Evolutionary conservation across 2,113 vertebrate species (phyloP), one percentile per base, ranked within the genome.

Genomic region (Otus sunia): DNA sequence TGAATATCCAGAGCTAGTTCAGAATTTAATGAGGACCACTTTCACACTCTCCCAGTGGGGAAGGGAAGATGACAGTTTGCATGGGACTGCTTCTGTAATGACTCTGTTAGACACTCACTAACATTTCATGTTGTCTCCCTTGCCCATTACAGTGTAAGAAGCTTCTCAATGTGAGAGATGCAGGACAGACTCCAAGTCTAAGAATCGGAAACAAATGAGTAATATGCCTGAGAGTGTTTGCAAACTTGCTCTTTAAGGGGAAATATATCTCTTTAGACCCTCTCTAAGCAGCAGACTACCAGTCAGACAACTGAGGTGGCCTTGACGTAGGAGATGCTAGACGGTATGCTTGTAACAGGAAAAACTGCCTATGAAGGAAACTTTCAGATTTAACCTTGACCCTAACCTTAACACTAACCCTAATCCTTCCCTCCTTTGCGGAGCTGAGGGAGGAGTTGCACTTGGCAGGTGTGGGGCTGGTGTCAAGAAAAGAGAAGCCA

Each of bases 11-110:
- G 62, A 47, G 39, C 20, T 79, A 36, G 82, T 87, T 81, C 50
- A 94, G 68, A 71, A 71, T 87, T 85, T 93, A 93, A 94, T 79
- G 88, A 93, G 62, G 36, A 13, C 58, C 17, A 2, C 47, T 85
- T 90, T 82, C 69, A 82, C 26, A 39, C n/a, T 23, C 10, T 85
- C 47, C 20, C 60, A 14, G 4, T 12, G 30, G 17, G 32, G 50
- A 56, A 18, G 20, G 25, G 17, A 81, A 58, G 30, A 68, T 37
- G 67, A 32, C 27, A 58, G 10, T 32, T 56, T 85, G 32, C 29
- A n/a, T 27, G 8, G 29, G 53, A n/a, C 34, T 56, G 21, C 21
- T 77, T 32, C 73, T 81, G 19, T 49, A 45, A 49, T 12, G 85
- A 12, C 0, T 0, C 13, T 60, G 13, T 47, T 27, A 43, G n/a